Evolutionary conservation across 2,113 vertebrate genomes (phyloP).

Genomic region (Antechinus stuartii): DNA sequence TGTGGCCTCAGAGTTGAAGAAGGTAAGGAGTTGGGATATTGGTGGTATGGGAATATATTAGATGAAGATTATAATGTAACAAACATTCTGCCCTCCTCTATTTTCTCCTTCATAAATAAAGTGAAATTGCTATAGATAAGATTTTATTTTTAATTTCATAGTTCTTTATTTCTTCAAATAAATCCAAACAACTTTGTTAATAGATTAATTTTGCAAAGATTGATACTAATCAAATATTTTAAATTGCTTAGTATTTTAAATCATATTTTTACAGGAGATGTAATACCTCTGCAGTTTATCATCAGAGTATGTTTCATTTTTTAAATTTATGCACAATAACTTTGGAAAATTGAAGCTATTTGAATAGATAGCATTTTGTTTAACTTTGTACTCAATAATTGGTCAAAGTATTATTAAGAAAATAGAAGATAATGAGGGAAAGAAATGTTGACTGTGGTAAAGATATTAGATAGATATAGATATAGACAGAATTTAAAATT

Average conservation of each 20-base stretch:
- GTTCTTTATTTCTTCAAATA: background rate
- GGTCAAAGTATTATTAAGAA: slow-evolving; percentile 16
- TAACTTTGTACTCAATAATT: slow-evolving; percentile 3
- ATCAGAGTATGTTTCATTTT: slow-evolving; percentile 11
- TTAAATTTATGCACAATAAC: background rate
- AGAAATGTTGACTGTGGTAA: background rate
- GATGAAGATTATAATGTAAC: background rate
- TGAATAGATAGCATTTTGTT: background rate
- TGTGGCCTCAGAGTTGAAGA: background rate
- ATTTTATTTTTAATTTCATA: background rate
- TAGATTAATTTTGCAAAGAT: background rate
- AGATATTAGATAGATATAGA: background rate
- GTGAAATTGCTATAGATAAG: background rate
- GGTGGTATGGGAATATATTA: background rate
- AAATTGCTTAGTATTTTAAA: background rate
- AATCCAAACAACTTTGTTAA: background rate
- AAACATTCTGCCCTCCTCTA: background rate
- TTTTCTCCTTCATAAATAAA: background rate
- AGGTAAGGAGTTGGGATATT: background rate
- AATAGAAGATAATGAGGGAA: slow-evolving; percentile 6
- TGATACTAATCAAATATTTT: background rate
- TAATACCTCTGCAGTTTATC: background rate
- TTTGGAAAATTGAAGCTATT: background rate
- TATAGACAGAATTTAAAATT: background rate
- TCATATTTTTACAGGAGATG: slow-evolving; percentile 34